Percentiles rank a stretch among this genome's conserved stretches.
These are phyloP conservation scores for Euplexia lucipara DNA, from an alignment of 2,888 invertebrate genomes.

Conservation along the genomic window DNA sequence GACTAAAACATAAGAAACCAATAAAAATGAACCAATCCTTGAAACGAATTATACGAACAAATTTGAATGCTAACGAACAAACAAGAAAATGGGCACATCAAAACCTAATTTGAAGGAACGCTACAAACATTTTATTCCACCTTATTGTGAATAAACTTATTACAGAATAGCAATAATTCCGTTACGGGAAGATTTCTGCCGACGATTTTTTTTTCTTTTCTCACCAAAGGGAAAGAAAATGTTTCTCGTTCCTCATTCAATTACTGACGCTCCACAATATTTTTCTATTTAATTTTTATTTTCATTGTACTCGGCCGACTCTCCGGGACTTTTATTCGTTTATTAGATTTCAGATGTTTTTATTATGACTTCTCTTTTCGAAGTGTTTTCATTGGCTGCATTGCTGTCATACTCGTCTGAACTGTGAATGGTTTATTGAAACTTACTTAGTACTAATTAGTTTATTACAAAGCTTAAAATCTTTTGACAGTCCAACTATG, in stretches of 20 bases:
- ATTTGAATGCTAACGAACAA: slow-evolving; percentile 37
- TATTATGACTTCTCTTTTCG: slow-evolving; percentile 52
- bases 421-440: background rate
- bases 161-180: slow-evolving; percentile 87
- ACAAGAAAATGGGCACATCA: slow-evolving; percentile 52
- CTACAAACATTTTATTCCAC: slow-evolving; percentile 72
- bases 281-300: slow-evolving; percentile 88
- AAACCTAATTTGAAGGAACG: slow-evolving; percentile 64
- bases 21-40: slow-evolving; percentile 18
- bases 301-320: slow-evolving; percentile 79
- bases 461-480: no score
- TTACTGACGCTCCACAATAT: slow-evolving; percentile 86
- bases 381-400: slow-evolving; percentile 45
- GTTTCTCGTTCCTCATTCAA: slow-evolving; percentile 81
- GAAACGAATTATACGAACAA: slow-evolving; percentile 36
- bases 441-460: slow-evolving; percentile 1
- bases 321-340: slow-evolving; percentile 72
- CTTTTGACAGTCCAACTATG: background rate
- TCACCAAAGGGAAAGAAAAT: slow-evolving; percentile 67
- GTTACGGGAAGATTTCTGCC: slow-evolving; percentile 78
- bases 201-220: slow-evolving; percentile 69
- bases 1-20: background rate
- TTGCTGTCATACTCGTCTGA: slow-evolving; percentile 10
- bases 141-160: slow-evolving; percentile 88
- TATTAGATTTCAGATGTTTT: slow-evolving; percentile 76